Conservation (phyloP, 1,140 invertebrate genomes). For the Argopecten irradians region DNA sequence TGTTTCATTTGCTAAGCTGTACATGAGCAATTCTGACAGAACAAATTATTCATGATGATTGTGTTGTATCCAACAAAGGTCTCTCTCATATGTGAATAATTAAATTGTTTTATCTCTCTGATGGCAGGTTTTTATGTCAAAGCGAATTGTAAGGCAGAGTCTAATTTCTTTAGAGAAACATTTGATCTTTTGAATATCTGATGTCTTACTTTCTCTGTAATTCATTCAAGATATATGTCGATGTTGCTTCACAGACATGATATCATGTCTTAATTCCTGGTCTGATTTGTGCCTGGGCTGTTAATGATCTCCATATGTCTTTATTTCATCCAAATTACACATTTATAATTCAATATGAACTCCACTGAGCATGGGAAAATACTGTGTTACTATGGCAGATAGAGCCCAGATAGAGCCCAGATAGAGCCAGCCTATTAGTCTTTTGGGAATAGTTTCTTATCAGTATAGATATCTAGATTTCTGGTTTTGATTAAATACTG, state of each 20-base stretch:
- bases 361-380: conserved; percentile 4
- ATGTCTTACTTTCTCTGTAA: neutral
- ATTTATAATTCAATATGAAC: conserved; percentile 14
- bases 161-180: neutral
- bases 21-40: no score
- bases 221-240: neutral
- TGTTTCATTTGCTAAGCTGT: no score
- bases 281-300: neutral
- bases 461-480: no score
- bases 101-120: neutral
- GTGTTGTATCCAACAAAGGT: neutral
- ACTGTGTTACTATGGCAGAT: neutral
- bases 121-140: neutral
- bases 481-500: no score
- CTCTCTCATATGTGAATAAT: neutral
- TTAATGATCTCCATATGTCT: neutral
- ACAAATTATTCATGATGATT: neutral
- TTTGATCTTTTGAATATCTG: neutral
- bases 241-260: neutral
- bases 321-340: conserved; percentile 23
- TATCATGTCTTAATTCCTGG: neutral
- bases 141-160: neutral
- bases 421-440: no score
- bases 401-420: no score
- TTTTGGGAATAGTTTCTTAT: no score